Conservation (phyloP, 2,113 vertebrate species). For the Daboia siamensis region DNA sequence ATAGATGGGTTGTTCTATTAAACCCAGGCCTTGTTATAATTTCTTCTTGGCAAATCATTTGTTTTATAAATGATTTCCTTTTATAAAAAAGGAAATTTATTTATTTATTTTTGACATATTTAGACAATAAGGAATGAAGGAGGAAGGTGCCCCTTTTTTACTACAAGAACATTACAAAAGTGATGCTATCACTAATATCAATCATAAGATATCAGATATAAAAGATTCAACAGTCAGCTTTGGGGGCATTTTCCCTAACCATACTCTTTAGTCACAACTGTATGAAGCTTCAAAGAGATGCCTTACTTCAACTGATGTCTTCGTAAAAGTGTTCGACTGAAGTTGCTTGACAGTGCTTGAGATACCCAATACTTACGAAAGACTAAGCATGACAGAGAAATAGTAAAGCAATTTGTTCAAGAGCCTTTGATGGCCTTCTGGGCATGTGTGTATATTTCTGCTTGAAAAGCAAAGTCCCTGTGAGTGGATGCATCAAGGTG, state of each 20-base stretch:
- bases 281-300: not conserved
- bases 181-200: not conserved
- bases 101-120: not conserved
- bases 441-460: not conserved
- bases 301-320: not conserved
- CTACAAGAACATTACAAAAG: not conserved
- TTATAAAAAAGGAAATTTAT: not conserved
- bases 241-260: not conserved
- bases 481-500: not conserved
- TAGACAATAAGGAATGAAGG: not conserved
- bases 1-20: slow-evolving; percentile 16
- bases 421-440: not conserved
- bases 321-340: not conserved
- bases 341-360: not conserved
- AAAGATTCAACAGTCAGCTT: not conserved
- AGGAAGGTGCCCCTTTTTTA: not conserved
- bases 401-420: not conserved
- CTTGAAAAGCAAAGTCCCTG: not conserved
- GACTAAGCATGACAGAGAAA: not conserved
- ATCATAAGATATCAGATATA: not conserved
- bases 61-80: slow-evolving; percentile 6
- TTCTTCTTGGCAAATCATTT: not conserved
- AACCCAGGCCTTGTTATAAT: not conserved
- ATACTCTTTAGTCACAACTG: not conserved
- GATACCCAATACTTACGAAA: not conserved